Evolutionary conservation across 2,797 vertebrate species (phyloP), one percentile per base, ranked within the genome.

Genomic region (Hypotaenidia okinawae): DNA sequence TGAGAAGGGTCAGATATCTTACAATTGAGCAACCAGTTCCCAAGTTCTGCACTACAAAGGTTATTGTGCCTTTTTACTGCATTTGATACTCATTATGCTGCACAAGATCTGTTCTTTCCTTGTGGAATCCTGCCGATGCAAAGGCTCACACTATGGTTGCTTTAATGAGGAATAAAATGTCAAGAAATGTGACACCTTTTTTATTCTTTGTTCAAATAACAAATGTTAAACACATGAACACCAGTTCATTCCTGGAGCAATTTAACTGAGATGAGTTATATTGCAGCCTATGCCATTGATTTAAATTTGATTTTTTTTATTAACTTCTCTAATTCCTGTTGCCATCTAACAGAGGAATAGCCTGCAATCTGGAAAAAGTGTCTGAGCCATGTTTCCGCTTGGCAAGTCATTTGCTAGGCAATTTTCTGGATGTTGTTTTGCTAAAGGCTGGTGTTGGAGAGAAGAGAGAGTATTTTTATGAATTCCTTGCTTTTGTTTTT

Each of bases 91-190:
- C 72, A 92, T 96, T 92, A 83, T 45, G 62, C 58, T 77, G 45
- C 80, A 80, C 47, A 66, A 85, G 90, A 90, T 89, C 81, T 58
- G 74, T 96, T 97, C 81, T 95, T 94, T 90, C 95, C 89, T 78
- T 69, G 58, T 90, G 90, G 82, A 97, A 84, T 95, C 93, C 87
- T 96, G 87, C 96, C 94, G 90, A 95, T 96, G 75, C 93, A 94
- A 97, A 96, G 92, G 78, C 51, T 94, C 70, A 64, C 54, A 87
- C 77, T 78, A 47, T 96, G 90, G 37, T 79, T 96, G 68, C 68
- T 96, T 97, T 97, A 96, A 97, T 97, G 97, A 90, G 90, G 93
- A 97, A 90, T 96, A 85, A 91, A 94, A 68, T 92, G 91, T 91
- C 78, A 72, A 96, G 78, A 96, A 95, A 80, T 95, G 90, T 94